Conservation (phyloP, 1,140 invertebrate species). For the Eriocheir sinensis region DNA sequence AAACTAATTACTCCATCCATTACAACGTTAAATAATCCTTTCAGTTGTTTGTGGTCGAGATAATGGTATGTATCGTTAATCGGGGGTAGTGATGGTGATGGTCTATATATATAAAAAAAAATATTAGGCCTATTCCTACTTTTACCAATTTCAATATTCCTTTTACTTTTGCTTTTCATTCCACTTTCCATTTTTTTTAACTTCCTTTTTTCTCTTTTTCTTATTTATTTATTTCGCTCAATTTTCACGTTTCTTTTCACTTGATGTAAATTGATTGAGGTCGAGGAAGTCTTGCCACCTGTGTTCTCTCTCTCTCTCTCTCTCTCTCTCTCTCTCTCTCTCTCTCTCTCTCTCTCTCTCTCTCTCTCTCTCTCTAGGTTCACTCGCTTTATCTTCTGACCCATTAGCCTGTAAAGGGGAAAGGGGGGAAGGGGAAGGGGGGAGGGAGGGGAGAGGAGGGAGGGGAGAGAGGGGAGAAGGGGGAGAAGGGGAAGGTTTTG, state of each 20-base stretch:
- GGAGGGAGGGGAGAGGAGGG: not conserved
- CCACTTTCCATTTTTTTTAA: no score
- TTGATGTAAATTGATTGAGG: not conserved
- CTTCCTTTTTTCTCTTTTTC: no score
- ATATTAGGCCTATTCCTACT: no score
- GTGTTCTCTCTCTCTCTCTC: conserved; percentile 51
- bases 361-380: not conserved
- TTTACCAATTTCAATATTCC: no score
- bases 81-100: not conserved
- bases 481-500: not conserved
- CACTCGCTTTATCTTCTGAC: not conserved
- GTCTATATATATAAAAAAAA: no score
- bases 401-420: not conserved
- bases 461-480: not conserved
- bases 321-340: conserved; percentile 56
- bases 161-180: no score
- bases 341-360: conserved; percentile 44
- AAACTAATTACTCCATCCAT: no score
- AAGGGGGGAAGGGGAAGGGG: not conserved
- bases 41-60: no score
- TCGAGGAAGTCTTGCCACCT: not conserved
- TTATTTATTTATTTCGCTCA: no score
- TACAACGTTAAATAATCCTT: no score
- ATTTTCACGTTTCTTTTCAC: no score
- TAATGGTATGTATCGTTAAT: no score